Evolutionary conservation across 2,797 vertebrate species (phyloP).

Genomic region (Fistularia commersonii): DNA sequence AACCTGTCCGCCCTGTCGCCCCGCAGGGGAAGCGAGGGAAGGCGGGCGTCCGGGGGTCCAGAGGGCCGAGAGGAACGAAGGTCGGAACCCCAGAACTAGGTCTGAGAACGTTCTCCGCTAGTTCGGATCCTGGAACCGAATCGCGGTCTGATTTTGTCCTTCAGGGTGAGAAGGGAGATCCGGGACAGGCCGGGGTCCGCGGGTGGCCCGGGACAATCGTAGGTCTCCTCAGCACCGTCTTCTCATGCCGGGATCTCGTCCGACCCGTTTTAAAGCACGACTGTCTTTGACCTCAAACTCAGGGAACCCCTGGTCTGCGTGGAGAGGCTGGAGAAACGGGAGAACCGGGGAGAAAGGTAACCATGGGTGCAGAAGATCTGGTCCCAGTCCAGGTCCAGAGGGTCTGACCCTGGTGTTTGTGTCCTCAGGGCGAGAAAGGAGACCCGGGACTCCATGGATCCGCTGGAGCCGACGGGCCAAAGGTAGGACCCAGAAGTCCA

Average conservation of each 20-base stretch:
- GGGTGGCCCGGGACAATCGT: constrained; percentile 82
- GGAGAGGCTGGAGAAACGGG: constrained; percentile 75
- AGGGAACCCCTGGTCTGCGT: constrained; percentile 79
- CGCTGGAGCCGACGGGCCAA: constrained; percentile 53
- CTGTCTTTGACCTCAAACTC: constrained; percentile 25
- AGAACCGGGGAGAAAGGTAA: constrained; percentile 78
- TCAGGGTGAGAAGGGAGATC: constrained; percentile 77
- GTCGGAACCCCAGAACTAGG: constrained; percentile 55
- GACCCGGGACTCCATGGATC: constrained; percentile 62
- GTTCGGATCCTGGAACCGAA: constrained; percentile 6
- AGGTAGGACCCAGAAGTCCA: too few relatives aligned
- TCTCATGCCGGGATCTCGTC: too few relatives aligned
- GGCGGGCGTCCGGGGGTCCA: constrained; percentile 70
- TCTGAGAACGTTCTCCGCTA: neutral
- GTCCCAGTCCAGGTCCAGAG: too few relatives aligned
- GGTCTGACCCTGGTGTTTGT: too few relatives aligned
- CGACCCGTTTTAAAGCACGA: too few relatives aligned
- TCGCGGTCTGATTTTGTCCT: constrained; percentile 17
- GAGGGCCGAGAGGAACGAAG: constrained; percentile 80
- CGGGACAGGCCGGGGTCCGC: constrained; percentile 67
- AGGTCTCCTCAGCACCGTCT: too few relatives aligned
- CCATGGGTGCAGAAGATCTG: too few relatives aligned
- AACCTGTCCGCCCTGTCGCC: constrained; percentile 21
- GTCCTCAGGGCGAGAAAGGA: constrained; percentile 81
- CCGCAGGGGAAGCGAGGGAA: constrained; percentile 84